Evolutionary conservation across 1,140 invertebrate genomes (phyloP).

Genomic region (Achatina immaculata): DNA sequence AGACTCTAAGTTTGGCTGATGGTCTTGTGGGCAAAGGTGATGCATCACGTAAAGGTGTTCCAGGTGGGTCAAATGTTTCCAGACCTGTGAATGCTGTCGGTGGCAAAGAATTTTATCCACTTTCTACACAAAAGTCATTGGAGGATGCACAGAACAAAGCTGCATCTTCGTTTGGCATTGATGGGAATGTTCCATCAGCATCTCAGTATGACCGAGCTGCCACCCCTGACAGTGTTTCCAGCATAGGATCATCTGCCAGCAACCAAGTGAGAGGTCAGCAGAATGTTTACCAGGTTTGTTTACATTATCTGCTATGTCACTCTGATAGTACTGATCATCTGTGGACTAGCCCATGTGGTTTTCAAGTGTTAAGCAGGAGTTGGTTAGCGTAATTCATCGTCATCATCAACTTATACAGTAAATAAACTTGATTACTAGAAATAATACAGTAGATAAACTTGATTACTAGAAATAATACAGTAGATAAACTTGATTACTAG

Average conservation of each 20-base stretch:
- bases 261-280: constrained; percentile 48
- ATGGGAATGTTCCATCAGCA: constrained; percentile 41
- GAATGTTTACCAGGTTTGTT: constrained; percentile 44
- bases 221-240: constrained; percentile 66
- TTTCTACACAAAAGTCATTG: constrained; percentile 53
- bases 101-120: constrained; percentile 66
- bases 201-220: constrained; percentile 51
- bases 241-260: constrained; percentile 62
- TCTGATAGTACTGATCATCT: too few species aligned
- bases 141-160: constrained; percentile 63
- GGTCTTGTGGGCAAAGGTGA: constrained; percentile 11
- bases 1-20: constrained; percentile 10
- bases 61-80: not conserved
- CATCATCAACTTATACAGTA: too few species aligned
- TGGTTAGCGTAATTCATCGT: too few species aligned
- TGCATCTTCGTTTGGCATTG: constrained; percentile 63
- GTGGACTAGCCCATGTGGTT: too few species aligned
- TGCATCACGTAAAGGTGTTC: not conserved
- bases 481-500: too few species aligned
- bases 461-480: too few species aligned
- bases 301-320: too few species aligned
- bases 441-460: too few species aligned
- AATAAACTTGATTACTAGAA: too few species aligned
- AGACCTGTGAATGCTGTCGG: constrained; percentile 46
- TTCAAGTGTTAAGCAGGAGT: too few species aligned